Evolutionary conservation across 2,888 invertebrate genomes (phyloP).

Genomic region (Periphyllus acericola): DNA sequence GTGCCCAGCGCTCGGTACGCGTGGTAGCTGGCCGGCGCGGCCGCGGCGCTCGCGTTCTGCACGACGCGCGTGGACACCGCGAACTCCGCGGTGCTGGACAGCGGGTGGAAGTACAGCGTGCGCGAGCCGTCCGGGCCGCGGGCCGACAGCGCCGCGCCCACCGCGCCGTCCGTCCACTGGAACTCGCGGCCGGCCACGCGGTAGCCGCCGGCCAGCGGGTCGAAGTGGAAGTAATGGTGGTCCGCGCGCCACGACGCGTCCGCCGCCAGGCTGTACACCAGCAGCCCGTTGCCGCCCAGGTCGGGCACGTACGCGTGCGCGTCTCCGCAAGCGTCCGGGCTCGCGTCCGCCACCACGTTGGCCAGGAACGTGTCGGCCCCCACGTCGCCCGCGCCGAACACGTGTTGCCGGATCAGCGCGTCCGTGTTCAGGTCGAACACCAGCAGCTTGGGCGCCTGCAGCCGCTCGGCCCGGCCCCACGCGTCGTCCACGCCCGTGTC

Average conservation of each 20-base stretch:
- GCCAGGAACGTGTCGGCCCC: constrained; percentile 83
- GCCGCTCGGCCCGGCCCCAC: constrained; percentile 70
- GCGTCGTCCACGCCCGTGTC: constrained; percentile 84
- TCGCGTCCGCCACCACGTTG: constrained; percentile 80
- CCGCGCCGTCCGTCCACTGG: constrained; percentile 86
- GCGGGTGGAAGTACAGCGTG: constrained; percentile 80
- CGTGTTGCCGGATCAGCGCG: constrained; percentile 75
- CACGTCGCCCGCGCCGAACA: constrained; percentile 76
- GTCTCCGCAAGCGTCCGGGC: constrained; percentile 75
- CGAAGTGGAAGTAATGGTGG: constrained; percentile 80
- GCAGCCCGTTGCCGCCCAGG: constrained; percentile 75
- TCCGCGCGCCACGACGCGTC: constrained; percentile 82
- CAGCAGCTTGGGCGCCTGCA: constrained; percentile 75
- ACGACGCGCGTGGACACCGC: constrained; percentile 80
- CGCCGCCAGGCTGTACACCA: constrained; percentile 80
- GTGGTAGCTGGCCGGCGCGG: constrained; percentile 73
- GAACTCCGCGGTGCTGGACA: constrained; percentile 84
- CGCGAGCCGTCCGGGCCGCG: constrained; percentile 69
- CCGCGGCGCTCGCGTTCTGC: constrained; percentile 77
- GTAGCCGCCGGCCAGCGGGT: constrained; percentile 79
- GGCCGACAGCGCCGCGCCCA: constrained; percentile 77
- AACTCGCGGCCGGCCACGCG: constrained; percentile 81
- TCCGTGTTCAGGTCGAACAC: constrained; percentile 82
- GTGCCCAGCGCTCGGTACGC: constrained; percentile 80
- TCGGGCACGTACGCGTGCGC: constrained; percentile 84